phyloP scores from a whole-genome alignment of 2,113 vertebrate genomes.

The Lycaon pictus region DNA sequence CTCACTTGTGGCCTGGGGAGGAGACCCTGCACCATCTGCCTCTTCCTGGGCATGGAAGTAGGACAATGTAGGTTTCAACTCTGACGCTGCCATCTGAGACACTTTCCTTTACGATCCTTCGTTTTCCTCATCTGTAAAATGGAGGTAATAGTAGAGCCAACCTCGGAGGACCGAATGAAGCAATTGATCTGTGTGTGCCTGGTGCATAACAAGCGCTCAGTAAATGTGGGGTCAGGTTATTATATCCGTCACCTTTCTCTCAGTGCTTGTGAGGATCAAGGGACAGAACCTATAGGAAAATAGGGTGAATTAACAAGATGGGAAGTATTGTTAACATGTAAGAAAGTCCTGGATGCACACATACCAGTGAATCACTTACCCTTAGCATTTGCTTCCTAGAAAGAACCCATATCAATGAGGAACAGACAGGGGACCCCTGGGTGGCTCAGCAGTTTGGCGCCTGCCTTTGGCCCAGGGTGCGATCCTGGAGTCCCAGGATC shows the following conservation, averaged over 20 bases:
- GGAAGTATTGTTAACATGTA: background rate
- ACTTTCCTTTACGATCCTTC: background rate
- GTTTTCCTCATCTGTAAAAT: background rate
- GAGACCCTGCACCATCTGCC: accelerated
- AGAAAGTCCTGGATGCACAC: no score
- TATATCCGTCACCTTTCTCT: background rate
- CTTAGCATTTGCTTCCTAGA: background rate
- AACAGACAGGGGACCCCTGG: background rate
- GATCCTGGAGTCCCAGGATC: no score
- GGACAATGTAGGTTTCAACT: background rate
- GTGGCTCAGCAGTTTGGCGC: no score
- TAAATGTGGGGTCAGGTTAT: accelerated
- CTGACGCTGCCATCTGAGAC: background rate
- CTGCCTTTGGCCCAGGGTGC: no score
- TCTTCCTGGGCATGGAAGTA: background rate
- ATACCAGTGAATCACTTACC: no score
- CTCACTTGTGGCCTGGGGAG: accelerated
- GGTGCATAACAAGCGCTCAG: accelerated
- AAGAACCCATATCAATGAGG: background rate
- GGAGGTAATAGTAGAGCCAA: background rate
- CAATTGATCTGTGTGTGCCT: background rate
- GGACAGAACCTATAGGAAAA: background rate
- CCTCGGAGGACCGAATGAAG: no score
- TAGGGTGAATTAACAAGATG: background rate
- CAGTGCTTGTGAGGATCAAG: background rate